These are phyloP conservation scores for Drosophila guanche DNA, from an alignment of 1,140 invertebrate species.

Conservation along the genomic window DNA sequence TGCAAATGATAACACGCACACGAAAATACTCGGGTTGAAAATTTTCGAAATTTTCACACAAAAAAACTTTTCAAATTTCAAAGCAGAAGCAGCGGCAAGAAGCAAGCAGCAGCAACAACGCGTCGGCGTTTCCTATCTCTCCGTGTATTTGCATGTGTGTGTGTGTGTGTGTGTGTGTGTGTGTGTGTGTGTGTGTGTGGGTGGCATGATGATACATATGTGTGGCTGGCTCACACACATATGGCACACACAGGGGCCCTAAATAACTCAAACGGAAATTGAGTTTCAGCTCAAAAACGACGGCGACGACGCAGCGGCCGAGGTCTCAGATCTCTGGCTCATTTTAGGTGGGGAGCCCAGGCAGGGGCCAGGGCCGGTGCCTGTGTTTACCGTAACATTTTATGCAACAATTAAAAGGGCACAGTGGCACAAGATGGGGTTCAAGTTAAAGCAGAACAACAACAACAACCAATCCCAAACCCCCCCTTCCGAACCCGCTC, in stretches of 20 bases:
- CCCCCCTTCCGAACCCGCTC: not conserved
- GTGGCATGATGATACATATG: constrained; percentile 1
- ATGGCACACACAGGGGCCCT: constrained; percentile 26
- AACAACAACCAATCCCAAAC: not conserved
- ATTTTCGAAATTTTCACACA: constrained; percentile 82
- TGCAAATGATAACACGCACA: constrained; percentile 80
- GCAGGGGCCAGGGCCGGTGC: not conserved
- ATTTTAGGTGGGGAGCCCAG: constrained; percentile 11
- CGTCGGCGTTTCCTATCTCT: constrained; percentile 18
- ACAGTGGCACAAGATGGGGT: constrained; percentile 17
- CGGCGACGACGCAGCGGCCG: constrained; percentile 5
- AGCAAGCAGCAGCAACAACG: constrained; percentile 5
- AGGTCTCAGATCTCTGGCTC: not conserved
- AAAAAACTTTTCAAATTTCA: constrained; percentile 77
- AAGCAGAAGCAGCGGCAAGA: constrained; percentile 27
- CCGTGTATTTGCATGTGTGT: constrained; percentile 28
- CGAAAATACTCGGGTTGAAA: constrained; percentile 53
- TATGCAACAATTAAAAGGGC: constrained; percentile 76
- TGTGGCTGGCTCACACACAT: constrained; percentile 11
- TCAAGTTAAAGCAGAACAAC: constrained; percentile 2
- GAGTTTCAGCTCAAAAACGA: constrained; percentile 69
- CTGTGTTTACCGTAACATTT: constrained; percentile 47
- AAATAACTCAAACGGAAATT: constrained; percentile 75
- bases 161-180: constrained; percentile 23
- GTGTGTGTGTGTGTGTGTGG: constrained; percentile 21